Base-by-base conservation (phyloP, 1,140 invertebrate species). In the Cyphomyrmex costatus region DNA sequence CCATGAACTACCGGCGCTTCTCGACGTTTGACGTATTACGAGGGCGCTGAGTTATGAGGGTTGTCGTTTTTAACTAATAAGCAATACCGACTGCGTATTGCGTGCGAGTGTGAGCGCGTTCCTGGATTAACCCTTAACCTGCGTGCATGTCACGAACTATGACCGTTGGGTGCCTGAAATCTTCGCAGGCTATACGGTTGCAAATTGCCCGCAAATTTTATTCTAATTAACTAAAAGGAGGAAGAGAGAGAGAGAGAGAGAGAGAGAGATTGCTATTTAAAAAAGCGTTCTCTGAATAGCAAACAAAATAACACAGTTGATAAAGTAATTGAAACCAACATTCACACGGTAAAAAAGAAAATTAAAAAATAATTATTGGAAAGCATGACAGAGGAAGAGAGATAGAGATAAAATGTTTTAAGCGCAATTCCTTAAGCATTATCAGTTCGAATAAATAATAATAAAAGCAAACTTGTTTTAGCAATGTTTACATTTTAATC, bases 1-100 rank as follows among this genome's bases (percentile, higher is more conserved):
- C 19, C 79, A 36, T 68, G 36, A 74, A 83, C 79, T 83, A 83
- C 79, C 68, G 77, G 79, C 68, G 79, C 79, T 61, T 60, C 56
- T 2, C 79, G 79, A 83, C 79, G 79, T 83, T 83, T 83, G 79
- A 83, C 79, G 79, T 83, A 83, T 83, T 83, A 83, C 79, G 56
- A 83, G 53, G 46, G 68, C 66, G 68, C 42, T 73, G 68, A 83
- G 56, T 83, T 83, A 83, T 74, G 79, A 83, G 68, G 24, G 79
- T 56, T 83, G 79, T 74, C 79, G 53, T 83, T 83, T 83, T 83
- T 83, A 83, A 83, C 66, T 83, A 83, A 83, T 83, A 73, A 83
- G 79, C 68, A 83, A 83, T 83, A 83, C 68, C 51, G 66, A 12
- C 65, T 53, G 68, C 21, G 79, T 16, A 74, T 49, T 49, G 53